These are phyloP conservation scores for Tokudaia muenninki DNA, from an alignment of 2,797 vertebrate species.

Conservation along the genomic window DNA sequence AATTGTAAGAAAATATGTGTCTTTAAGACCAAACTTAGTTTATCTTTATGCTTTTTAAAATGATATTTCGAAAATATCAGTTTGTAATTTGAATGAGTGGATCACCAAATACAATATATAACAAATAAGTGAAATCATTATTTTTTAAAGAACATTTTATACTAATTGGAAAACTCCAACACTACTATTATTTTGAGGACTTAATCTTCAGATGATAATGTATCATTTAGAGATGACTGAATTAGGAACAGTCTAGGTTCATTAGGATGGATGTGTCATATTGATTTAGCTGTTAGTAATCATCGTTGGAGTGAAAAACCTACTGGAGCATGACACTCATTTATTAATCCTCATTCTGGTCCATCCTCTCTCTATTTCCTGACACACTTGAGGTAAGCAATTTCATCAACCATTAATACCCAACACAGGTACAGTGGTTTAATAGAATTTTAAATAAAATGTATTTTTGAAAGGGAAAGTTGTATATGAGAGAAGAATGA, in stretches of 20 bases:
- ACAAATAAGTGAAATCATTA: neutral
- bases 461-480: neutral
- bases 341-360: neutral
- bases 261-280: neutral
- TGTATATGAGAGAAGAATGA: neutral
- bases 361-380: neutral
- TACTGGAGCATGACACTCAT: neutral
- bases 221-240: neutral
- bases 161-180: neutral
- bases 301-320: too few species aligned
- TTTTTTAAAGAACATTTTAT: neutral
- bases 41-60: neutral
- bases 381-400: too few species aligned
- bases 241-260: neutral
- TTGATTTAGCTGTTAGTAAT: neutral
- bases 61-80: neutral
- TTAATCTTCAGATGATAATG: neutral
- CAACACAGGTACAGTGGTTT: neutral
- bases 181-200: neutral
- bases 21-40: neutral
- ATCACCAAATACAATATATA: neutral
- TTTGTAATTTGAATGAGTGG: neutral
- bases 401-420: neutral
- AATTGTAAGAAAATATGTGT: neutral
- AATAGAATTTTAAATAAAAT: neutral